phyloP scores from a whole-genome alignment of 2,113 vertebrate genomes.

The Tetrax tetrax region DNA sequence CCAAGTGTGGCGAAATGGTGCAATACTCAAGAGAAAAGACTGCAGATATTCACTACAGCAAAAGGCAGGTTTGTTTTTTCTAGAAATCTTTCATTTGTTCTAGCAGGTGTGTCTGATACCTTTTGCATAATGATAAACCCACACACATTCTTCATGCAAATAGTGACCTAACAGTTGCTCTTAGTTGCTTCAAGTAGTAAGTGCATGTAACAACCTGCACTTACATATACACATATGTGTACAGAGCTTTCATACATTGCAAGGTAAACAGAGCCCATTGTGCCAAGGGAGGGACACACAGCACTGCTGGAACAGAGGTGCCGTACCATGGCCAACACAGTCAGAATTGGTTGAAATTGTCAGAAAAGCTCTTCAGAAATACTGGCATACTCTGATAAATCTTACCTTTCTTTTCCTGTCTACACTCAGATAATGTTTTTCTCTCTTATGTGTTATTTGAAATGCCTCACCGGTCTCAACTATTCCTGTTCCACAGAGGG shows the following conservation, averaged over 20 bases:
- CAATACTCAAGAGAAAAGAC: background rate
- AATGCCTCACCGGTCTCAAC: background rate
- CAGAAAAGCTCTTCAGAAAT: background rate
- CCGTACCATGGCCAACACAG: accelerated
- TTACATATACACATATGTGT: background rate
- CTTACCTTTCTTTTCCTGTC: background rate
- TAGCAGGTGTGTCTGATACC: slow-evolving; percentile 62
- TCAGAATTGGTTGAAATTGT: background rate
- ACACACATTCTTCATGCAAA: slow-evolving; percentile 71
- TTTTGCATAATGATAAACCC: slow-evolving; percentile 69
- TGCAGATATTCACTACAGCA: background rate
- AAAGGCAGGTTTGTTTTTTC: slow-evolving; percentile 45
- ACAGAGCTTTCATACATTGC: background rate
- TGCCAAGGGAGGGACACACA: background rate
- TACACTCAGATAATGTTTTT: background rate
- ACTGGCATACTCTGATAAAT: background rate
- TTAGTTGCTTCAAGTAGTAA: slow-evolving; percentile 32
- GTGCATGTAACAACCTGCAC: slow-evolving; percentile 50
- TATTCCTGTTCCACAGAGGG: background rate
- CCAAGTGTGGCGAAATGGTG: background rate
- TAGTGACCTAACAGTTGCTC: slow-evolving; percentile 56
- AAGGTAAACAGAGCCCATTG: slow-evolving; percentile 8
- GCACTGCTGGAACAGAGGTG: background rate
- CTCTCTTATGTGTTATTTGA: background rate
- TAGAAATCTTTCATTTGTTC: slow-evolving; percentile 59